These are phyloP conservation scores for Mormyrops attenuatus DNA, from an alignment of 2,797 vertebrate genomes.

Conservation along the genomic window DNA sequence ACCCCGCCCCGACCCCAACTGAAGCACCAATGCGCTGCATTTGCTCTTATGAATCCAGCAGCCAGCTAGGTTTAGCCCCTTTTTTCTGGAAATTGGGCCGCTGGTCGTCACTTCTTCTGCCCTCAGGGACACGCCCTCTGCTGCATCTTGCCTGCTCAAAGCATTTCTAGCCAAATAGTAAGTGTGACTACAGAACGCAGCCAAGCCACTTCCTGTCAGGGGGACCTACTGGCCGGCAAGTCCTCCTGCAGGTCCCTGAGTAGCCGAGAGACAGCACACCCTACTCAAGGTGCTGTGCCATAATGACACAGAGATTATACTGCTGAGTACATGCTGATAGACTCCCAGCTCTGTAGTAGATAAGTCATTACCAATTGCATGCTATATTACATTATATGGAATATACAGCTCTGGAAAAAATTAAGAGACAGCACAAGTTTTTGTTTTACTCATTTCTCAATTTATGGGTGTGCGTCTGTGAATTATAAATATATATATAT, in stretches of 20 bases:
- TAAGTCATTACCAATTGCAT: background rate
- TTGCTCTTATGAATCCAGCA: background rate
- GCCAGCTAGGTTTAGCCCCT: background rate
- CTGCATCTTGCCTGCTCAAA: background rate
- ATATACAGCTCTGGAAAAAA: too few relatives aligned
- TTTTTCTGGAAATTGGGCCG: too few relatives aligned
- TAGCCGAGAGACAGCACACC: background rate
- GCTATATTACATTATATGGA: background rate
- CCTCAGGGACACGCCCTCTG: background rate
- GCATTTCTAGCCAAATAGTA: background rate
- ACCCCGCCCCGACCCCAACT: background rate
- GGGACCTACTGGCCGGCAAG: background rate
- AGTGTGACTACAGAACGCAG: background rate
- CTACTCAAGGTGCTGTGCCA: background rate
- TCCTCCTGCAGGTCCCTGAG: background rate
- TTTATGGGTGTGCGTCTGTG: too few relatives aligned
- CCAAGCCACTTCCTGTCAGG: background rate
- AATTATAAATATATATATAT: too few relatives aligned
- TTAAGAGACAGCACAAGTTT: too few relatives aligned
- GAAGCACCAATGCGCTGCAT: background rate
- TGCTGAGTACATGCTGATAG: background rate
- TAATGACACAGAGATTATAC: background rate
- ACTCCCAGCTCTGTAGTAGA: background rate
- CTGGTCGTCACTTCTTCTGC: background rate
- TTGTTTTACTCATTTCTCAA: too few relatives aligned